These are phyloP conservation scores for Heterotis niloticus DNA, from an alignment of 2,113 vertebrate species.

Conservation along the genomic window DNA sequence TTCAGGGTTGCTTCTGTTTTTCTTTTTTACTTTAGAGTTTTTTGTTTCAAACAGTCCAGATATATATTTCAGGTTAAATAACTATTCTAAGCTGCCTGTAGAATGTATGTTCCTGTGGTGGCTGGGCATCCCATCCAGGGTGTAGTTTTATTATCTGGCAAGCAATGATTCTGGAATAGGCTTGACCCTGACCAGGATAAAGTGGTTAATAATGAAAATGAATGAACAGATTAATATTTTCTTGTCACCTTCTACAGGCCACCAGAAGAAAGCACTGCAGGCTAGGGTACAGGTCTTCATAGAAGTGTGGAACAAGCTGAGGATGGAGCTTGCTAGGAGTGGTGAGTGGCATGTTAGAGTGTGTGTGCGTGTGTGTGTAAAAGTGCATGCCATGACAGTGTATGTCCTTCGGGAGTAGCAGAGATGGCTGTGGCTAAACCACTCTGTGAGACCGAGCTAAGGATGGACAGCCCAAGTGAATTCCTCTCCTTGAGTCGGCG, in stretches of 20 bases:
- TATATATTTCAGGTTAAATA: too few species aligned
- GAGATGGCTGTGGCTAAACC: conserved; percentile 40
- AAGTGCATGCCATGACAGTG: not conserved
- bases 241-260: conserved; percentile 38
- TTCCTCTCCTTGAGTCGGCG: conserved; percentile 48
- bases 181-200: too few species aligned
- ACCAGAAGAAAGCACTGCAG: conserved; percentile 48
- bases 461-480: conserved; percentile 46
- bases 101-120: too few species aligned
- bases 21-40: not conserved
- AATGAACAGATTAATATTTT: not conserved
- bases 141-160: too few species aligned
- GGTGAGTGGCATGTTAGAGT: conserved; percentile 43
- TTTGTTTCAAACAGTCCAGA: too few species aligned
- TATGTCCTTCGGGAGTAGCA: conserved; percentile 18
- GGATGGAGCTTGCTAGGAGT: conserved; percentile 55
- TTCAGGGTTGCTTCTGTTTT: not conserved
- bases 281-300: conserved; percentile 54
- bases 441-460: conserved; percentile 51
- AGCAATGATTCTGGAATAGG: too few species aligned
- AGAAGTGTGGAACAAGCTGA: conserved; percentile 58
- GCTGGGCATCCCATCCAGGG: too few species aligned
- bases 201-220: too few species aligned
- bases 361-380: not conserved
- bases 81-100: too few species aligned